phyloP scores from a whole-genome alignment of 2,797 vertebrate species.

The Darevskia nairensis region DNA sequence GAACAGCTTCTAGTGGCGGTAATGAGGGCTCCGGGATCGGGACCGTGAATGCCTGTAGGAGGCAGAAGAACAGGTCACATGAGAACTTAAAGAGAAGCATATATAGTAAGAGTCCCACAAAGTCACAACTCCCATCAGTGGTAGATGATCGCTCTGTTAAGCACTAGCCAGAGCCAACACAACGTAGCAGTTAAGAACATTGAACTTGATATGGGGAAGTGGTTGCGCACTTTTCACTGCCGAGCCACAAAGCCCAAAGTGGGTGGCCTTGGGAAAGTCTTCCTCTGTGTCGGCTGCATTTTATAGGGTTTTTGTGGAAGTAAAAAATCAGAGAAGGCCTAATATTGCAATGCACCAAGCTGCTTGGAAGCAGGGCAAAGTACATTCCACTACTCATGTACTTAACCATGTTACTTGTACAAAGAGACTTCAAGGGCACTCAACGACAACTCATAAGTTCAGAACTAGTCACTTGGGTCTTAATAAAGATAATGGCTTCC shows the following conservation, averaged over 20 bases:
- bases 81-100: not conserved
- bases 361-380: not conserved
- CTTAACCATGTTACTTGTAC: not conserved
- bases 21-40: constrained; percentile 51
- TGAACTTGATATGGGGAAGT: too few species aligned
- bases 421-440: too few species aligned
- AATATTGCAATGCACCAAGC: not conserved
- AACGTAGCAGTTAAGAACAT: not conserved
- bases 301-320: not conserved
- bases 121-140: not conserved
- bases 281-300: not conserved
- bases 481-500: too few species aligned
- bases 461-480: too few species aligned
- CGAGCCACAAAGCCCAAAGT: not conserved
- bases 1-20: constrained; percentile 38
- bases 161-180: not conserved
- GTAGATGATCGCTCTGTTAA: not conserved
- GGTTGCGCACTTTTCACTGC: not conserved
- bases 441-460: too few species aligned
- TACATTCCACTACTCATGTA: not conserved
- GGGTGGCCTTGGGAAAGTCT: not conserved
- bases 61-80: fast-evolving
- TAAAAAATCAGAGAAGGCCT: not conserved
- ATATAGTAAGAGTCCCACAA: not conserved
- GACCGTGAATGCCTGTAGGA: constrained; percentile 50